Conservation (phyloP, 2,888 invertebrate genomes). For the Oligia fasciuncula region DNA sequence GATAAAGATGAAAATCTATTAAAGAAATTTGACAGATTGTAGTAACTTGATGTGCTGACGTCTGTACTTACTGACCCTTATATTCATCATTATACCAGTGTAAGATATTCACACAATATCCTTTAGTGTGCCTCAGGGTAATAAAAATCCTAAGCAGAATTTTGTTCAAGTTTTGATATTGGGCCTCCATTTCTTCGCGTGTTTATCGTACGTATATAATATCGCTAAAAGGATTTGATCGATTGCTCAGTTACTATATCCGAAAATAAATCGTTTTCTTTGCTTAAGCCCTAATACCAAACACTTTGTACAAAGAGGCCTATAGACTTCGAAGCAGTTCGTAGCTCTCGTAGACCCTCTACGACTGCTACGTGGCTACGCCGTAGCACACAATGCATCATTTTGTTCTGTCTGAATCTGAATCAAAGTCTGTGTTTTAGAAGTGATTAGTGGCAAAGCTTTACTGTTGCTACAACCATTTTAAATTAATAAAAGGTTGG, state of each 20-base stretch:
- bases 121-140: conserved; percentile 26
- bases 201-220: conserved; percentile 47
- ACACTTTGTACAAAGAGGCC: not conserved
- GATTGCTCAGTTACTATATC: conserved; percentile 22
- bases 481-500: not conserved
- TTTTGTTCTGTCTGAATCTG: not conserved
- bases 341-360: conserved; percentile 17
- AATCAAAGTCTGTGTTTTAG: not conserved
- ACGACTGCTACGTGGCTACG: conserved; percentile 30
- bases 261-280: conserved; percentile 26
- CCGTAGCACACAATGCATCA: conserved; percentile 6
- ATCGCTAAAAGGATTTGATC: conserved; percentile 51
- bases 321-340: not conserved
- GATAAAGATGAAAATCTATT: no score
- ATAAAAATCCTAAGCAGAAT: conserved; percentile 34
- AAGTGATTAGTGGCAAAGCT: not conserved
- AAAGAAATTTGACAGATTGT: no score
- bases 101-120: conserved; percentile 32
- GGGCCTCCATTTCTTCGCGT: conserved; percentile 24
- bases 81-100: not conserved
- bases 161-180: conserved; percentile 40
- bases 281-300: conserved; percentile 1
- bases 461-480: not conserved
- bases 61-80: conserved; percentile 1
- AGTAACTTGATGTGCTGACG: no score